These are phyloP conservation scores for Patagioenas fasciata DNA, from an alignment of 2,113 vertebrate genomes.

Conservation along the genomic window DNA sequence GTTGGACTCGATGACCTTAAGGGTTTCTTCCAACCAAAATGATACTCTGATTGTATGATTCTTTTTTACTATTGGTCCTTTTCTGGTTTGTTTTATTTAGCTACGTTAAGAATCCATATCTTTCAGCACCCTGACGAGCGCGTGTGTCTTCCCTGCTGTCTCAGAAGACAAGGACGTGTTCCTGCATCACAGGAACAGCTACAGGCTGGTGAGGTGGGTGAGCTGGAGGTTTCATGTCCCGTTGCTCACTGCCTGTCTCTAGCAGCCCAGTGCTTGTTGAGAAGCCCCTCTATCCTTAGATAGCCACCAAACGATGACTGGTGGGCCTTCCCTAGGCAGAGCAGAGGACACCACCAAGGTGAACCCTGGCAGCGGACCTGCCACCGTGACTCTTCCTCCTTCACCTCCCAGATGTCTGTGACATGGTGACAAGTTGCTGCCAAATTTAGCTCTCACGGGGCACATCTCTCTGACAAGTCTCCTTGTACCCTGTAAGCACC, in stretches of 20 bases:
- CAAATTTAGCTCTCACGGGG: fast-evolving
- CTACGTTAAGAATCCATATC: fast-evolving
- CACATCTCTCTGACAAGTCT: background rate
- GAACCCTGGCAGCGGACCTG: background rate
- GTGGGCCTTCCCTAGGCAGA: background rate
- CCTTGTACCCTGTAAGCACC: background rate
- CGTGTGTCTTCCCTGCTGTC: background rate
- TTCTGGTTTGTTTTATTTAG: background rate
- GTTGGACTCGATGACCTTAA: too few species aligned
- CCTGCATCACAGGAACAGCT: background rate
- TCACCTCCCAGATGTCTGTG: background rate
- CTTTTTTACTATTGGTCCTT: background rate
- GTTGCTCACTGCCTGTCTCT: background rate
- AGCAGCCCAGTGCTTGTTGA: background rate
- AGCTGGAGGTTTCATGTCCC: background rate
- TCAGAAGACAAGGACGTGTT: background rate
- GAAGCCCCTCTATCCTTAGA: background rate
- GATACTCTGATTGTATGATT: too few species aligned
- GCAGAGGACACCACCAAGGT: background rate
- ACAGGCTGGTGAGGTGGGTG: background rate
- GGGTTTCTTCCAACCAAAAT: too few species aligned
- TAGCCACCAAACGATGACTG: fast-evolving
- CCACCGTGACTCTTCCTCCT: fast-evolving
- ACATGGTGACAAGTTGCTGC: background rate
- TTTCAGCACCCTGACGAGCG: background rate